phyloP scores from a whole-genome alignment of 2,888 invertebrate species.

The Phlogophora meticulosa region DNA sequence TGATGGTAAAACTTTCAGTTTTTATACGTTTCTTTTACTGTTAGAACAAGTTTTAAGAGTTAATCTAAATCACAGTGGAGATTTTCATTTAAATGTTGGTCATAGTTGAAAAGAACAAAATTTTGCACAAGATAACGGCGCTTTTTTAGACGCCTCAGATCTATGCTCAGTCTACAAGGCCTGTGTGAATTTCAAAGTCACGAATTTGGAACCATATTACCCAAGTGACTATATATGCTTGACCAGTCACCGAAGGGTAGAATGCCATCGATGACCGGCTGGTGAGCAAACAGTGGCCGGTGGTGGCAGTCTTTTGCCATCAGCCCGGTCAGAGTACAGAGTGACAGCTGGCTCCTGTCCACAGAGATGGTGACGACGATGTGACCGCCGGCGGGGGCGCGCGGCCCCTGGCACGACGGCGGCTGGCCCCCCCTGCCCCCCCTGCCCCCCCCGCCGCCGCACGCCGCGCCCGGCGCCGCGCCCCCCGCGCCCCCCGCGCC shows the following conservation, averaged over 20 bases:
- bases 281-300: too few species aligned
- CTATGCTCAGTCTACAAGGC: too few species aligned
- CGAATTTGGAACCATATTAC: too few species aligned
- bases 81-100: slow-evolving; percentile 23
- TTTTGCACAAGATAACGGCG: not conserved
- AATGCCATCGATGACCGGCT: too few species aligned
- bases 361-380: slow-evolving; percentile 87
- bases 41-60: slow-evolving; percentile 18
- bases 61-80: slow-evolving; percentile 21
- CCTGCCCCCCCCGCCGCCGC: slow-evolving; percentile 72
- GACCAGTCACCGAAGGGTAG: too few species aligned
- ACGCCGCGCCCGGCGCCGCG: slow-evolving; percentile 65
- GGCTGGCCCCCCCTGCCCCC: slow-evolving; percentile 69
- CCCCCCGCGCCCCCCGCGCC: slow-evolving; percentile 55
- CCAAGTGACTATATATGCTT: too few species aligned
- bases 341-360: not conserved
- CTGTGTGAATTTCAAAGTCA: too few species aligned
- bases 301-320: too few species aligned
- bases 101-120: not conserved
- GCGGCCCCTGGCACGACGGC: slow-evolving; percentile 81
- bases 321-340: too few species aligned
- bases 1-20: slow-evolving; percentile 15
- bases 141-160: not conserved
- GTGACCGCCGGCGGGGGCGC: slow-evolving; percentile 84
- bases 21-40: slow-evolving; percentile 23